Evolutionary conservation across 1,140 invertebrate genomes (phyloP), one percentile per base, ranked within the genome.

Genomic region (Battus philenor): DNA sequence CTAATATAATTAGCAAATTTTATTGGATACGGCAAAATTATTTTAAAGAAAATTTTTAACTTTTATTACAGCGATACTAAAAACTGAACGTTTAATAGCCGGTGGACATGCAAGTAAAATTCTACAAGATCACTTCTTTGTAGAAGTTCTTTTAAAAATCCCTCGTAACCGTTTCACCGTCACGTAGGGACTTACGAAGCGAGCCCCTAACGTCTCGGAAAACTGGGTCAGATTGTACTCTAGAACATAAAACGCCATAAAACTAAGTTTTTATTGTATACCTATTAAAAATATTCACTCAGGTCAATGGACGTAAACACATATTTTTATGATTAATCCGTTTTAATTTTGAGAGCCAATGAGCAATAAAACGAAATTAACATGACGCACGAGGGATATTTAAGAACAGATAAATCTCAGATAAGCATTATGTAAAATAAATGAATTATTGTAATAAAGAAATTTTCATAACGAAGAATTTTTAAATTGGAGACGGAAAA

Each of bases 151-250:
- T 16, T 26, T 5, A 26, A 39, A n/a, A 39, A 39, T 26, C 22
- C 8, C 36, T 26, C 20, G 36, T 12, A 38, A 38, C 10, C 9
- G 24, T 39, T 39, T 26, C 20, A 15, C 1, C 22, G 12, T 39
- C 36, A 39, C 36, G 36, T 39, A 39, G 17, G 7, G 18, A 38
- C 36, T 34, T 9, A 32, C 15, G 30, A 16, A 39, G 22, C 13
- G 22, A 39, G 15, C 20, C 22, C 11, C 20, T 22, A 15, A 1
- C 26, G 36, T 39, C 22, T 20, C 27, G 24, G 27, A 1, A 10
- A 41, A 41, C 38, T 41, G n/a, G 38, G 38, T 41, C 38, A 41
- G 15, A 43, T 43, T 29, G 39, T 26, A 7, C 22, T 43, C 11
- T 11, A 8, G 4, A 48, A 48, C 47, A 36, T 15, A 29, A 29